phyloP scores from a whole-genome alignment of 2,888 invertebrate genomes.

The Cinara cedri region DNA sequence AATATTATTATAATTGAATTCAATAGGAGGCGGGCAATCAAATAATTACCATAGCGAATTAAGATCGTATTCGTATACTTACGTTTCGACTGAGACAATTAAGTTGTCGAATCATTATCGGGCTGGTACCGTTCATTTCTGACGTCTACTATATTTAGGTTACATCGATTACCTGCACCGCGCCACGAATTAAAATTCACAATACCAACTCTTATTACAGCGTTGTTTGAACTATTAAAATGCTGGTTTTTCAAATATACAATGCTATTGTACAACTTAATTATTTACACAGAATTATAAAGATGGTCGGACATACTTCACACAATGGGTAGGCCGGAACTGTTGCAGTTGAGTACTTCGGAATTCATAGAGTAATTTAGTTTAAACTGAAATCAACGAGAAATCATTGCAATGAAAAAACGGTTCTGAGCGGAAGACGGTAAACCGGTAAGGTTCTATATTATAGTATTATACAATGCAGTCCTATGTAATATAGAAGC shows the following conservation, averaged over 20 bases:
- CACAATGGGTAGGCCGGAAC: too few relatives aligned
- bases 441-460: too few relatives aligned
- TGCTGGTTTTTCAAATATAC: background rate
- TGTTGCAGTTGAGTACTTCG: too few relatives aligned
- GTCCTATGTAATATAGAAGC: too few relatives aligned
- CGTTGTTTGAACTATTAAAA: too few relatives aligned
- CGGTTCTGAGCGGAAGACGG: too few relatives aligned
- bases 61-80: background rate
- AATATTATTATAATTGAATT: background rate
- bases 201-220: background rate
- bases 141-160: background rate
- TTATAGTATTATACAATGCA: too few relatives aligned
- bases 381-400: too few relatives aligned
- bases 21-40: background rate
- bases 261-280: background rate
- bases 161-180: background rate
- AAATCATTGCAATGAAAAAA: too few relatives aligned
- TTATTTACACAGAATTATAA: too few relatives aligned
- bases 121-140: background rate
- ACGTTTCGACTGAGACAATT: background rate
- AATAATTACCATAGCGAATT: conserved; percentile 3
- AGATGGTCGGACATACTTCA: too few relatives aligned
- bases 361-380: too few relatives aligned
- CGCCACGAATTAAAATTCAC: background rate
- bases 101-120: background rate